phyloP scores from a whole-genome alignment of 2,888 invertebrate species.

The Sarcophaga carnaria region DNA sequence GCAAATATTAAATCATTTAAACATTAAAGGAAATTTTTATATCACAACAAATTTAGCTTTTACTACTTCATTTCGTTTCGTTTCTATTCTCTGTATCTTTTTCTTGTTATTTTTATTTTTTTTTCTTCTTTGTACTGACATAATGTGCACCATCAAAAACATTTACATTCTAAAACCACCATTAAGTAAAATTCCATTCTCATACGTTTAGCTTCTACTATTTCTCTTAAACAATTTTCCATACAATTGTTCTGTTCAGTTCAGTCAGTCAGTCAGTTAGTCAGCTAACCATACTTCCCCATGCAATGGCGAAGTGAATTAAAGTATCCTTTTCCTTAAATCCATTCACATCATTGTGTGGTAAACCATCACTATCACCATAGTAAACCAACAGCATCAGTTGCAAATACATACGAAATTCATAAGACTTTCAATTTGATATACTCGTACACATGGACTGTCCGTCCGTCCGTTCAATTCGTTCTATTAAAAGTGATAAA shows the following conservation, averaged over 20 bases:
- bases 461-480: background rate
- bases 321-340: conserved; percentile 37
- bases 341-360: conserved; percentile 59
- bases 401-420: conserved; percentile 2
- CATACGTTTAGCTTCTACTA: conserved; percentile 20
- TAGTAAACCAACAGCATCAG: conserved; percentile 30
- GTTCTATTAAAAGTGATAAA: conserved; percentile 25
- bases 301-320: background rate
- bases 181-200: conserved; percentile 18
- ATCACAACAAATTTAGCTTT: conserved; percentile 14
- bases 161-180: conserved; percentile 15
- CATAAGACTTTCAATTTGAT: conserved; percentile 57
- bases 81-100: too few species aligned
- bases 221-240: conserved; percentile 16
- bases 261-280: conserved; percentile 21
- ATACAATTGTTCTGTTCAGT: conserved; percentile 35
- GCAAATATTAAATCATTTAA: conserved; percentile 57
- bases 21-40: conserved; percentile 32
- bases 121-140: background rate
- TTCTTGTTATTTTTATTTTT: too few species aligned
- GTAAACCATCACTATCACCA: conserved; percentile 47
- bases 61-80: background rate
- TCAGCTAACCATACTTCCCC: background rate
- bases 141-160: background rate
- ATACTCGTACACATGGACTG: background rate